phyloP scores from a whole-genome alignment of 1,140 invertebrate genomes.

The Aphaenogaster rudis region DNA sequence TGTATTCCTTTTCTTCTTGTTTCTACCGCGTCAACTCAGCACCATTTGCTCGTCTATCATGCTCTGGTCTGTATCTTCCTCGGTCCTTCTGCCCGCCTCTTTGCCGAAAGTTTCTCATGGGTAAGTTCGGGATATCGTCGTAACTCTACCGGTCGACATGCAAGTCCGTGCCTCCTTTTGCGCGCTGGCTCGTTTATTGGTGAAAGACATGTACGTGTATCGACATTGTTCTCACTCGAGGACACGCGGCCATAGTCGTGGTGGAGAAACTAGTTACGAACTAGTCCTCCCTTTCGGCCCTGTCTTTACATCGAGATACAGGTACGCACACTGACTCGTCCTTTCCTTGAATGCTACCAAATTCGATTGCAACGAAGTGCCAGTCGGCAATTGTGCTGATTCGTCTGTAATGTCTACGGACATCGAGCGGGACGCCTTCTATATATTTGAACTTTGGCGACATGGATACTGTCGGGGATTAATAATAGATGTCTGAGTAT shows the following conservation, averaged over 20 bases:
- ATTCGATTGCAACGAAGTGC: conserved; percentile 42
- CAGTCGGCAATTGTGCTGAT: conserved; percentile 37
- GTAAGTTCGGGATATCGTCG: conserved; percentile 77
- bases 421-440: background rate
- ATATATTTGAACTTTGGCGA: conserved; percentile 25
- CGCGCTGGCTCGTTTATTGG: conserved; percentile 48
- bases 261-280: conserved; percentile 81
- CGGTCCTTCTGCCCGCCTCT: conserved; percentile 67
- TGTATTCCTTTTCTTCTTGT: conserved; percentile 19
- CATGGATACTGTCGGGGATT: conserved; percentile 29
- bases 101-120: conserved; percentile 71
- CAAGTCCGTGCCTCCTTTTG: conserved; percentile 44
- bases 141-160: conserved; percentile 69
- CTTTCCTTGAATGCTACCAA: conserved; percentile 30
- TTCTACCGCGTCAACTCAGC: conserved; percentile 61
- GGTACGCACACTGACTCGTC: conserved; percentile 18
- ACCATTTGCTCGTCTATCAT: conserved; percentile 5
- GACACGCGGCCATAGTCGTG: conserved; percentile 66
- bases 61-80: conserved; percentile 15
- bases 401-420: conserved; percentile 33
- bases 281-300: conserved; percentile 77
- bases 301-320: conserved; percentile 65
- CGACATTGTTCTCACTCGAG: conserved; percentile 71
- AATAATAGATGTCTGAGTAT: conserved; percentile 18
- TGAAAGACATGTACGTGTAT: conserved; percentile 66